A percentile compares a stretch with the other conserved stretches of the same genome.
Evolutionary conservation across 1,140 invertebrate genomes (phyloP).

Genomic region (Pachyrhynchus sulphureomaculatus): DNA sequence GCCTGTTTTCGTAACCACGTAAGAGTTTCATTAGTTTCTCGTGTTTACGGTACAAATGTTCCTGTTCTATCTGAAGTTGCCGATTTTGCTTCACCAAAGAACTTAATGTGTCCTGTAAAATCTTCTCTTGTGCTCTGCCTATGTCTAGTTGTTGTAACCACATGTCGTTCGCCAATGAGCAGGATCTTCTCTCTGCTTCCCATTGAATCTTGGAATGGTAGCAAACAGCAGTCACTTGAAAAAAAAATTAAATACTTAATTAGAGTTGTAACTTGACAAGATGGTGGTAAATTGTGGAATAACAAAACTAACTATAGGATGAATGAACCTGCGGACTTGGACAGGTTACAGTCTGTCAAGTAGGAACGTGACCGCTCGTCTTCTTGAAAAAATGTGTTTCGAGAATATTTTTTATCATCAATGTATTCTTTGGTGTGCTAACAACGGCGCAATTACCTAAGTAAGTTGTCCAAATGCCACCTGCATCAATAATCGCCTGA

Average conservation of each 20-base stretch:
- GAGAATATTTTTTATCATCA: no score
- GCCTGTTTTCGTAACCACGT: slow-evolving; percentile 1
- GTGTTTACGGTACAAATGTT: slow-evolving; percentile 30
- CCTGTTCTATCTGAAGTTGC: slow-evolving; percentile 36
- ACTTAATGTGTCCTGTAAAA: slow-evolving; percentile 31
- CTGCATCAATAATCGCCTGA: no score
- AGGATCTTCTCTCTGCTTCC: slow-evolving; percentile 34
- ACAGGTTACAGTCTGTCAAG: no score
- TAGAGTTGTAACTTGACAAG: no score
- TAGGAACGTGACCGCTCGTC: no score
- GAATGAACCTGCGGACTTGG: no score
- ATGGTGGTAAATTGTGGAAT: no score
- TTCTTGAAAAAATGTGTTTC: no score
- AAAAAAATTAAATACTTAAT: background rate
- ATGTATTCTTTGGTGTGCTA: no score
- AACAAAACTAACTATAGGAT: no score
- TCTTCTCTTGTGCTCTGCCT: slow-evolving; percentile 31
- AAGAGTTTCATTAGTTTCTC: slow-evolving; percentile 13
- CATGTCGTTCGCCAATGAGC: slow-evolving; percentile 31
- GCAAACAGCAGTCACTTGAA: slow-evolving; percentile 29
- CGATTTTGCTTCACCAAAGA: slow-evolving; percentile 37
- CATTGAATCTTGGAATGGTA: slow-evolving; percentile 35
- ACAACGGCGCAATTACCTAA: no score
- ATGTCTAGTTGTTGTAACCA: slow-evolving; percentile 39
- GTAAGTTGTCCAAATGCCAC: no score